Evolutionary conservation across 2,113 vertebrate genomes (phyloP).

Genomic region (Aramus guarauna): DNA sequence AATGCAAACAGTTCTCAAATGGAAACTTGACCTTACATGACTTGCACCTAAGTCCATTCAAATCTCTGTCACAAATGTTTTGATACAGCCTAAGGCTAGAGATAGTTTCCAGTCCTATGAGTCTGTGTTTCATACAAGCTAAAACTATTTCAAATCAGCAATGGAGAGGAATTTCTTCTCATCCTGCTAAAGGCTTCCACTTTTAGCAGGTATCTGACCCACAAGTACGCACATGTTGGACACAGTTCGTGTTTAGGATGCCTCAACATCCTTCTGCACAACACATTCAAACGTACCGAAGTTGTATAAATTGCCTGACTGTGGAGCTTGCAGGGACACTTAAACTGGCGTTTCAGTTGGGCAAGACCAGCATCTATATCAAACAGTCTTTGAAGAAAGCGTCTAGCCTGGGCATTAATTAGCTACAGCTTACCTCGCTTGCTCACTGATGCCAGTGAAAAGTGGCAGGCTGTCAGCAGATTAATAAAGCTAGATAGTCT

Average conservation of each 20-base stretch:
- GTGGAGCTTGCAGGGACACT: background rate
- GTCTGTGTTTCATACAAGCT: background rate
- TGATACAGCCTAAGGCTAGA: slow-evolving; percentile 26
- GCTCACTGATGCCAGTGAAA: background rate
- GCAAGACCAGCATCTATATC: background rate
- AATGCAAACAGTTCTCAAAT: slow-evolving; percentile 34
- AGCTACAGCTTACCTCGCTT: background rate
- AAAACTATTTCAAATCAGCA: background rate
- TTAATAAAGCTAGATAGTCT: background rate
- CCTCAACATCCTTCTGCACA: background rate
- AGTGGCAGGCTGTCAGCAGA: background rate
- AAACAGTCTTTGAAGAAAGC: background rate
- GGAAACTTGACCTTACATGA: slow-evolving; percentile 50
- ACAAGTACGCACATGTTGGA: background rate
- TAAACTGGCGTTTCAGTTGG: background rate
- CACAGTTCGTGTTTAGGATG: background rate
- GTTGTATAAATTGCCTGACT: background rate
- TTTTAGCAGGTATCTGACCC: background rate
- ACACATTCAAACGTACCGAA: background rate
- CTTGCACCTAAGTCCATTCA: slow-evolving; percentile 62
- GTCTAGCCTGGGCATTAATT: background rate
- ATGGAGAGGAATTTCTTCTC: background rate
- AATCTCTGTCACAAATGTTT: slow-evolving; percentile 57
- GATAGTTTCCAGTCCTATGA: slow-evolving; percentile 29
- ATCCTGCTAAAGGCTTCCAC: background rate